Percentiles rank a stretch among this genome's conserved stretches.
These are phyloP conservation scores for Trachurus trachurus DNA, from an alignment of 2,797 vertebrate genomes.

Conservation along the genomic window DNA sequence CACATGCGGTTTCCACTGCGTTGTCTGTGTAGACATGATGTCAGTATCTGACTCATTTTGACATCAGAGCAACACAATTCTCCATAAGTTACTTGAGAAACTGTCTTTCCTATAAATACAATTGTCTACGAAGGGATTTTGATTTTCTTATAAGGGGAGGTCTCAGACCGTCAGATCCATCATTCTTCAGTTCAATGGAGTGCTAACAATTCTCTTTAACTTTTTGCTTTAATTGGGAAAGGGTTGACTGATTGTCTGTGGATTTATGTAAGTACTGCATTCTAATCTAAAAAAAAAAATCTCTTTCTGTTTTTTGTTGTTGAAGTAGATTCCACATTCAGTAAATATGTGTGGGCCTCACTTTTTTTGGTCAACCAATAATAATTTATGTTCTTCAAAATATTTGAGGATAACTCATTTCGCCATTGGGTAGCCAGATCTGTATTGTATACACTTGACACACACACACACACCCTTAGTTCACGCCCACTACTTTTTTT, in stretches of 20 bases:
- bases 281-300: background rate
- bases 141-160: background rate
- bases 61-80: background rate
- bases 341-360: conserved; percentile 20
- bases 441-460: conserved; percentile 17
- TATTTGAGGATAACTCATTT: conserved; percentile 5
- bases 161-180: background rate
- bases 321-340: background rate
- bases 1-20: background rate
- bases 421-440: background rate
- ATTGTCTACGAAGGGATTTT: no score
- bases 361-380: conserved; percentile 3
- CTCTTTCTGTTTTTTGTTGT: background rate
- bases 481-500: background rate
- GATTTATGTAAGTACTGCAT: background rate
- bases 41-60: background rate
- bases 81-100: background rate
- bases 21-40: background rate
- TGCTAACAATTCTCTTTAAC: background rate
- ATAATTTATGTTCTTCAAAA: conserved; percentile 23
- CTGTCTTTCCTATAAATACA: no score
- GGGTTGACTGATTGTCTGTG: background rate
- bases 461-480: background rate
- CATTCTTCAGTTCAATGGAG: background rate
- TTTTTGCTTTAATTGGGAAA: background rate